Evolutionary conservation across 2,888 invertebrate genomes (phyloP).

Genomic region (Syritta pipiens): DNA sequence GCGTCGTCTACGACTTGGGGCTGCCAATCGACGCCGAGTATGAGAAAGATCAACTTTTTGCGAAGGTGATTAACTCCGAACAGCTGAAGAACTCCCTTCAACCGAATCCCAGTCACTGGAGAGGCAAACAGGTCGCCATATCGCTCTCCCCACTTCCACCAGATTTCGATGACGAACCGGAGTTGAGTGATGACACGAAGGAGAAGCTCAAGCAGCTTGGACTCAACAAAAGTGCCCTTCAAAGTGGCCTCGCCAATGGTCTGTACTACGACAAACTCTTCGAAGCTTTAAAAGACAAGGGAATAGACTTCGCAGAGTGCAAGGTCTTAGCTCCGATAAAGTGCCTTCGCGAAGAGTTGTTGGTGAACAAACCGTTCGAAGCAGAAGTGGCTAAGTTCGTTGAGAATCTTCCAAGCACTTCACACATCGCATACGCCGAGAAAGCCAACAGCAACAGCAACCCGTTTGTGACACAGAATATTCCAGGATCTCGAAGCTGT

Average conservation of each 20-base stretch:
- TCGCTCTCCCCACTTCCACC: constrained; percentile 60
- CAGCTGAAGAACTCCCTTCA: constrained; percentile 74
- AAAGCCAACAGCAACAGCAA: constrained; percentile 29
- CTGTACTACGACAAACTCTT: constrained; percentile 82
- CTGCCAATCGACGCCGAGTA: constrained; percentile 76
- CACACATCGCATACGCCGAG: constrained; percentile 37
- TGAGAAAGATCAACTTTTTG: constrained; percentile 77
- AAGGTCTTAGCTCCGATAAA: constrained; percentile 82
- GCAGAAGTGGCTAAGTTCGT: constrained; percentile 81
- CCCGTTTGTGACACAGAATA: constrained; percentile 37
- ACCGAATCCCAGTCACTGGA: constrained; percentile 54
- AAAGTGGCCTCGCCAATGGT: constrained; percentile 82
- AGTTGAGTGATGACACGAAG: constrained; percentile 78
- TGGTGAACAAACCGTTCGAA: constrained; percentile 81
- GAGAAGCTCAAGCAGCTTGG: constrained; percentile 81
- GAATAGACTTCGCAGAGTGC: constrained; percentile 81
- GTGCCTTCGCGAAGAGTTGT: constrained; percentile 81
- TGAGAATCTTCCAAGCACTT: constrained; percentile 76
- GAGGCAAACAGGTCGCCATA: constrained; percentile 54
- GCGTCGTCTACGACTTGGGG: constrained; percentile 75
- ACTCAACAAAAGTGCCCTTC: constrained; percentile 81
- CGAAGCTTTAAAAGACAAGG: constrained; percentile 81
- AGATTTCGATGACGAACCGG: constrained; percentile 80
- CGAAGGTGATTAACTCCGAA: constrained; percentile 76
- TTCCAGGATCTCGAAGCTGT: constrained; percentile 75